phyloP scores from a whole-genome alignment of 1,140 invertebrate species.

The Meloidogyne exigua region DNA sequence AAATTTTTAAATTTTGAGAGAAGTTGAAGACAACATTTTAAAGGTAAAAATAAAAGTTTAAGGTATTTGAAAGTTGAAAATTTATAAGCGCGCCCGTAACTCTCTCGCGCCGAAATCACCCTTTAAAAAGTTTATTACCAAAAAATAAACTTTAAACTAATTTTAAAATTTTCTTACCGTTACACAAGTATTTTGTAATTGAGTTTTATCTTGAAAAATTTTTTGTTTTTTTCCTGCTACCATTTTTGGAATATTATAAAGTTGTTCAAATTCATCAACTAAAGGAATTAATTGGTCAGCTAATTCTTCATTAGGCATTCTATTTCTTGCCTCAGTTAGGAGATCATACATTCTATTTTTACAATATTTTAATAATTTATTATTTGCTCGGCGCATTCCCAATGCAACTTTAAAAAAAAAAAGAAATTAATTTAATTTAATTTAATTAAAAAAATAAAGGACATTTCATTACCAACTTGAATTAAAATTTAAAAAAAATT shows the following conservation, averaged over 20 bases:
- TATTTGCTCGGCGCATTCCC: constrained; percentile 28
- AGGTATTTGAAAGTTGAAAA: not conserved
- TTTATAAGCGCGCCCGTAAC: not conserved
- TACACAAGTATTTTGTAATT: constrained; percentile 23
- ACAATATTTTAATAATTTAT: constrained; percentile 36
- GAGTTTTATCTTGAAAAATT: constrained; percentile 32
- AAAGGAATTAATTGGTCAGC: constrained; percentile 25
- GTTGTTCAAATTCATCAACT: constrained; percentile 11
- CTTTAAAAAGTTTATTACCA: not conserved
- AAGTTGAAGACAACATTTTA: not conserved
- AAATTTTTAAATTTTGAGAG: not conserved
- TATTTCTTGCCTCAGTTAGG: constrained; percentile 16
- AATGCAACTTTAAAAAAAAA: constrained; percentile 26
- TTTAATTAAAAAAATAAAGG: not conserved
- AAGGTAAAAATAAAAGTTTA: not conserved
- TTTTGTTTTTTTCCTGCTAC: constrained; percentile 40
- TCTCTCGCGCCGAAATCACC: not conserved
- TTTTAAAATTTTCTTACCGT: constrained; percentile 12
- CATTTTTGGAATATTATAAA: constrained; percentile 28
- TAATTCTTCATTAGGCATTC: not conserved
- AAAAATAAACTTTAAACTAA: not conserved
- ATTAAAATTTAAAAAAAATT: too few species aligned
- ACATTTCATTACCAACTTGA: not conserved
- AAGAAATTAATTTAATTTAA: not conserved
- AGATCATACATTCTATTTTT: constrained; percentile 22